These are phyloP conservation scores for Betta splendens DNA, from an alignment of 2,797 vertebrate species.

Conservation along the genomic window DNA sequence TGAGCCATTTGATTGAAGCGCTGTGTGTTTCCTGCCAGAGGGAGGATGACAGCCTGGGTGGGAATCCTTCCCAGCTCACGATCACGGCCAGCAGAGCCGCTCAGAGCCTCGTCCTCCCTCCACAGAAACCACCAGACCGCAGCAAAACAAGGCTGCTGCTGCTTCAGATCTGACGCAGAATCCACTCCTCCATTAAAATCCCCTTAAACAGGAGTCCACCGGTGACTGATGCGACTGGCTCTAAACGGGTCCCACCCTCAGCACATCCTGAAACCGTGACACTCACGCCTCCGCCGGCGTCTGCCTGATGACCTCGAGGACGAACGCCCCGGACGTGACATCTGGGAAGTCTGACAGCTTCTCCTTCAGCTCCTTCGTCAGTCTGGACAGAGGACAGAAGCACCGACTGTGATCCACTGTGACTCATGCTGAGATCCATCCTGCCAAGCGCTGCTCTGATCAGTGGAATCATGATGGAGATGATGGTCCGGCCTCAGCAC, in stretches of 20 bases:
- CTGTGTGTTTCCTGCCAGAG: constrained; percentile 22
- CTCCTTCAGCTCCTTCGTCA: constrained; percentile 89
- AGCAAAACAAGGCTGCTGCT: constrained; percentile 25
- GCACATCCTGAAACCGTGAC: not conserved
- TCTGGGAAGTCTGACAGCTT: constrained; percentile 91
- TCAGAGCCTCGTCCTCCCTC: constrained; percentile 3
- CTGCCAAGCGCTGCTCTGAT: not conserved
- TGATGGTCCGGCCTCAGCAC: too few species aligned
- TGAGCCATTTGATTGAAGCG: not conserved
- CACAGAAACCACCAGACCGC: constrained; percentile 23
- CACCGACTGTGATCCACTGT: too few species aligned
- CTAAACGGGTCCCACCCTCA: too few species aligned
- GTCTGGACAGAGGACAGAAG: constrained; percentile 39
- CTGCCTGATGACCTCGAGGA: constrained; percentile 93
- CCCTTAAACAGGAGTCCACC: too few species aligned
- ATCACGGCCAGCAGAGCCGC: constrained; percentile 12
- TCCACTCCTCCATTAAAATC: too few species aligned
- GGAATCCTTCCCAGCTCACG: constrained; percentile 22
- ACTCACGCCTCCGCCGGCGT: constrained; percentile 95
- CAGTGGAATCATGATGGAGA: too few species aligned
- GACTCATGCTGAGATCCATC: not conserved
- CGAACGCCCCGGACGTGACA: constrained; percentile 91
- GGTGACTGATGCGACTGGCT: too few species aligned
- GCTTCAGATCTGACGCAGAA: too few species aligned
- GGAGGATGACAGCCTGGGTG: constrained; percentile 19